These are phyloP conservation scores for Lepilemur septentrionalis DNA, from an alignment of 2,797 vertebrate genomes.

Conservation along the genomic window DNA sequence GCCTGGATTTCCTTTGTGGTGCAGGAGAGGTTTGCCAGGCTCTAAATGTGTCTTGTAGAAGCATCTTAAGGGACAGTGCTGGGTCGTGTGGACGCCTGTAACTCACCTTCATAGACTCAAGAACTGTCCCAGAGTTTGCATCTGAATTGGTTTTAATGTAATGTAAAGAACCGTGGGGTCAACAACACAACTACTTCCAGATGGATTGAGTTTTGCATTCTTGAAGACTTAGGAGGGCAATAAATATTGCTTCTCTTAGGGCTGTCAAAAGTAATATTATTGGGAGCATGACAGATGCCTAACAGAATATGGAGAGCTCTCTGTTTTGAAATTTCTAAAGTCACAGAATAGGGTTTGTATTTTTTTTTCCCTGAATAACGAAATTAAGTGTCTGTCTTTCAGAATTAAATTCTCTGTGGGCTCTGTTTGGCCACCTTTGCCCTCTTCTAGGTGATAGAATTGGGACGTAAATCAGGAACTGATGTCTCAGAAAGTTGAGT, in stretches of 20 bases:
- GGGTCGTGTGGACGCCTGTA: background rate
- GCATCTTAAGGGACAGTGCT: background rate
- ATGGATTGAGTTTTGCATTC: slow-evolving; percentile 37
- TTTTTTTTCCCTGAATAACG: background rate
- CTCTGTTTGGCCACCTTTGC: background rate
- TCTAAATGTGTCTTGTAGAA: slow-evolving; percentile 56
- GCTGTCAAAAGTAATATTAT: background rate
- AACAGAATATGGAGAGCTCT: background rate
- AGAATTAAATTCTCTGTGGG: background rate
- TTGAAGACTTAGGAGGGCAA: slow-evolving; percentile 8
- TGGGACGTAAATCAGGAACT: background rate
- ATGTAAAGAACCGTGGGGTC: slow-evolving; percentile 54
- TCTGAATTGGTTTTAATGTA: slow-evolving; percentile 44
- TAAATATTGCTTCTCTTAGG: background rate
- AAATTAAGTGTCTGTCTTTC: slow-evolving; percentile 26
- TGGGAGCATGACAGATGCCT: background rate
- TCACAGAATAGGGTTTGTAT: slow-evolving; percentile 34
- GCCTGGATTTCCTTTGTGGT: slow-evolving; percentile 74
- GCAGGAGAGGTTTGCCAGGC: slow-evolving; percentile 53
- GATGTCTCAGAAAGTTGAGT: background rate
- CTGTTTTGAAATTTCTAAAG: slow-evolving; percentile 38
- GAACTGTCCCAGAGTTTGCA: background rate
- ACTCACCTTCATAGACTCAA: slow-evolving; percentile 35
- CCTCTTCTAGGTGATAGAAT: background rate
- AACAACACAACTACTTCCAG: slow-evolving; percentile 47